Conservation (phyloP, 2,113 vertebrate genomes). For the Pagrus major region DNA sequence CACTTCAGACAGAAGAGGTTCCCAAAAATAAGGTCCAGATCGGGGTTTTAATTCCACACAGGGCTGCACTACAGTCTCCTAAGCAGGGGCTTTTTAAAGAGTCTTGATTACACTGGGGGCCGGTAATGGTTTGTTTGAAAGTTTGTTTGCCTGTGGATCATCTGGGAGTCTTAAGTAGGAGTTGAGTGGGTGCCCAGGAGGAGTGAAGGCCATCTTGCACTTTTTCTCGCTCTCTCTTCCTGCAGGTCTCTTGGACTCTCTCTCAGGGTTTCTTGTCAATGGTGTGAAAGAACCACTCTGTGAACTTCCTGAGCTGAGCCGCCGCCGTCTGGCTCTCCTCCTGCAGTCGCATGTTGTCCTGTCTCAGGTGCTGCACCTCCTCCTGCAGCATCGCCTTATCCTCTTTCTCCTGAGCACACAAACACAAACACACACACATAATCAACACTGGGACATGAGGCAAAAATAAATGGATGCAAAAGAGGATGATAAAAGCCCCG, state of each 20-base stretch:
- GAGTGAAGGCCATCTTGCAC: conserved; percentile 57
- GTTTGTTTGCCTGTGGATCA: conserved; percentile 49
- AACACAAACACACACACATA: conserved; percentile 16
- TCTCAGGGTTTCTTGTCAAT: conserved; percentile 93
- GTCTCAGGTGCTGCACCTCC: conserved; percentile 94
- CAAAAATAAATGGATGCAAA: conserved; percentile 49
- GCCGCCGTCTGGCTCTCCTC: conserved; percentile 95
- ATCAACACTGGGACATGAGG: conserved; percentile 23
- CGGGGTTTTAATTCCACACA: conserved; percentile 43
- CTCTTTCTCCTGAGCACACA: conserved; percentile 92
- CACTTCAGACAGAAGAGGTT: conserved; percentile 37
- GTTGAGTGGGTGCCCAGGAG: conserved; percentile 48
- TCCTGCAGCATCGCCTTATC: conserved; percentile 97
- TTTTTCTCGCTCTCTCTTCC: conserved; percentile 20
- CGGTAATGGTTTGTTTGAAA: conserved; percentile 45
- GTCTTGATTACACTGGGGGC: conserved; percentile 52
- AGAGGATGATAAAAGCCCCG: conserved; percentile 53
- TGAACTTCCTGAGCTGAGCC: conserved; percentile 96
- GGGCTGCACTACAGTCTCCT: conserved; percentile 50
- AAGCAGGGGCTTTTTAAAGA: conserved; percentile 33
- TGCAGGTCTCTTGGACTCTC: conserved; percentile 5
- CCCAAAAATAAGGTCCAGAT: conserved; percentile 53
- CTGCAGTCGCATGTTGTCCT: conserved; percentile 96
- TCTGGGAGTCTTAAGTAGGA: conserved; percentile 52
- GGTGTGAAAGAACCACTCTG: conserved; percentile 96